A percentile compares a stretch with the other conserved stretches of the same genome.
Conservation (phyloP, 2,113 vertebrate genomes). For the Saiga tatarica region DNA sequence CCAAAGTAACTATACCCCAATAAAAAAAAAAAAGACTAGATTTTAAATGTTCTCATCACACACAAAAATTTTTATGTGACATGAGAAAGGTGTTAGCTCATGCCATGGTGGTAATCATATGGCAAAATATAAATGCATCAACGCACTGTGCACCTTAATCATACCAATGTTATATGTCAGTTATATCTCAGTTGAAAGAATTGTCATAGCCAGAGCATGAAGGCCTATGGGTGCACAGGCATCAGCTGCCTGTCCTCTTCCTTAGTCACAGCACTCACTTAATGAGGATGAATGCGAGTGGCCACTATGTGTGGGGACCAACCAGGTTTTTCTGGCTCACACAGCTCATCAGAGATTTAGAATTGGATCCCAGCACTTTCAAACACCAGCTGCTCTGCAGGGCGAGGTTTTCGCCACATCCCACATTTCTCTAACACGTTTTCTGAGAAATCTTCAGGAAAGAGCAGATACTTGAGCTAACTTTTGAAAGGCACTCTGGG, state of each 20-base stretch:
- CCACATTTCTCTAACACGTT: background rate
- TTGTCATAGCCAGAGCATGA: background rate
- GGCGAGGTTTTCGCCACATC: background rate
- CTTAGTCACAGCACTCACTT: background rate
- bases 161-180: background rate
- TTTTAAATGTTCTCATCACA: background rate
- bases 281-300: background rate
- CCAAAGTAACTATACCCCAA: background rate
- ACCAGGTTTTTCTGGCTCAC: background rate
- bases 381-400: background rate
- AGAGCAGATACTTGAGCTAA: background rate
- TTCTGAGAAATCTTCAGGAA: conserved; percentile 6
- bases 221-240: background rate
- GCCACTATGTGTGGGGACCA: background rate
- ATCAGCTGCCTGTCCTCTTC: background rate
- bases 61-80: background rate
- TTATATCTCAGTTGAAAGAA: background rate
- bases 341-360: background rate
- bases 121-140: background rate
- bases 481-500: background rate
- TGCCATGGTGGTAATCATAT: background rate
- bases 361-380: background rate
- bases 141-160: background rate
- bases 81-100: background rate
- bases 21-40: background rate